Base-by-base conservation (phyloP, 2,113 vertebrate species). In the Craseonycteris thonglongyai region DNA sequence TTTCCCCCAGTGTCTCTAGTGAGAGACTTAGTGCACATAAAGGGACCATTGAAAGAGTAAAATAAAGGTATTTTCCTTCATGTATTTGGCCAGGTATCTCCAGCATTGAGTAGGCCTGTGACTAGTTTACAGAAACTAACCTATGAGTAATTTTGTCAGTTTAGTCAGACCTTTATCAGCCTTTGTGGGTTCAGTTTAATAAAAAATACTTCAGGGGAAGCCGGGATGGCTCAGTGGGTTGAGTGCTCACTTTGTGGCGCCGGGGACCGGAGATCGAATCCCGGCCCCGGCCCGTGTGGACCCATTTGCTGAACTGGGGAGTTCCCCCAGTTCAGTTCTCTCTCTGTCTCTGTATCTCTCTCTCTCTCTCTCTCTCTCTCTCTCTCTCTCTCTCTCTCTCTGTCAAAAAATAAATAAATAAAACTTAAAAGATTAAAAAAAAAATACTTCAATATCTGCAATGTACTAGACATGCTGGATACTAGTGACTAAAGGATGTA, bases 1-100 rank as follows among this genome's bases (percentile, higher is more conserved):
- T 89, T 90, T 91, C 93, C 21, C 78, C 78, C 86, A 49, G 91
- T 69, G 42, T 81, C 68, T 92, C 65, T 96, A 61, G 40, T 86
- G n/a, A 89, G 66, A 94, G 68, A 66, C 63, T 82, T 86, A 54
- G 65, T 82, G 33, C 21, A 86, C 22, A 83, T 56, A 85, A 68
- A 86, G 35, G 30, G 30, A 87, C 38, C 22, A 7, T 61, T 87
- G 21, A 94, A 85, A 92, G 65, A 84, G 84, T 83, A 88, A 92
- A 89, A 84, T 80, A 33, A 68, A 84, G 65, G 15, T 45, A 15
- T 83, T 72, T 79, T 10, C n/a, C 74, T 76, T 61, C 35, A 16
- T 84, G 15, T 91, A 21, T 54, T 96, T 68, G 88, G 78, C 74
- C 68, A 81, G n/a, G 15, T 65, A 63, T 76, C 63, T 83, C 74